Percentiles rank a stretch among this genome's conserved stretches.
These are phyloP conservation scores for Muscidifurax raptorellus DNA, from an alignment of 1,140 invertebrate genomes.

Conservation along the genomic window DNA sequence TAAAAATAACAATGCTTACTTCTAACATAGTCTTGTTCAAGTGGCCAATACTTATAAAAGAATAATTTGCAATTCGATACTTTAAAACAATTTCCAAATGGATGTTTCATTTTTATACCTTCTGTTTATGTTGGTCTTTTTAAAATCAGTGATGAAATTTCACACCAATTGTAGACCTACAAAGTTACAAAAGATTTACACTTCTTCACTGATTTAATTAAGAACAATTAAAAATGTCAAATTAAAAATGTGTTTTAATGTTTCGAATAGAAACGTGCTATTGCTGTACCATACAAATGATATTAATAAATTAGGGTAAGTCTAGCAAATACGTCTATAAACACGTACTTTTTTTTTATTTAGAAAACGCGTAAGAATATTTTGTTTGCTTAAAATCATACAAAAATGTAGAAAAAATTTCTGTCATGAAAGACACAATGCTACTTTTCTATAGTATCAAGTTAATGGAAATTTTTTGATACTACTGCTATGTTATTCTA, in stretches of 20 bases:
- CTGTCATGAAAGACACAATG: not conserved
- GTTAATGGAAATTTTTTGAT: not conserved
- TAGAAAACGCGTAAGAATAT: conserved; percentile 34
- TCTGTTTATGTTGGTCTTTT: conserved; percentile 25
- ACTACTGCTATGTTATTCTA: not conserved
- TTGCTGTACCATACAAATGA: conserved; percentile 53
- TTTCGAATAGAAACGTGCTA: conserved; percentile 53
- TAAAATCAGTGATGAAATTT: conserved; percentile 36
- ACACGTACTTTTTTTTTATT: conserved; percentile 36
- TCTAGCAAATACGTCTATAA: conserved; percentile 47
- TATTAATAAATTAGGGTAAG: conserved; percentile 61
- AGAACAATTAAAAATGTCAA: conserved; percentile 43
- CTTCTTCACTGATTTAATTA: conserved; percentile 27
- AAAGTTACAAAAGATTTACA: not conserved
- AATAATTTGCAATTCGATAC: conserved; percentile 19
- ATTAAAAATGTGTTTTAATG: conserved; percentile 52
- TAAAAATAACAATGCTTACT: not conserved
- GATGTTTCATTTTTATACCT: conserved; percentile 45
- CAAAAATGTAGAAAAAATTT: conserved; percentile 25
- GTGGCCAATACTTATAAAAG: not conserved
- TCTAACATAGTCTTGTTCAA: not conserved
- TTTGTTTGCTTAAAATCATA: conserved; percentile 11
- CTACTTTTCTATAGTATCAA: not conserved
- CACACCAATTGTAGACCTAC: not conserved
- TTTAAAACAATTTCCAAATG: conserved; percentile 31